phyloP scores from a whole-genome alignment of 2,888 invertebrate genomes.

The Athalia cordata region DNA sequence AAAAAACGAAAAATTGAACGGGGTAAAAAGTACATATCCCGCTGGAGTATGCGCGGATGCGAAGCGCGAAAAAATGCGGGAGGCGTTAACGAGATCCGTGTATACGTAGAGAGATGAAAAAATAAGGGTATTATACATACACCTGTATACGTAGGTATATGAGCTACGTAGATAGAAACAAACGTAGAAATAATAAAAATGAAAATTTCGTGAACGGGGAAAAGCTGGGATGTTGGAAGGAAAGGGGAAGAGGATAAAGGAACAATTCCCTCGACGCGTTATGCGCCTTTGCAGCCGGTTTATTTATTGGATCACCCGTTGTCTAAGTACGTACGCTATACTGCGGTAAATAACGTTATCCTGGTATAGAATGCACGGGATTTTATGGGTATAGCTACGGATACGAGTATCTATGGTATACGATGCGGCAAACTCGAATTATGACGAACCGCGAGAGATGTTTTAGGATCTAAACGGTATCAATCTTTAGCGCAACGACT shows the following conservation, averaged over 20 bases:
- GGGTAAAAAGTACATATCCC: background rate
- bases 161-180: background rate
- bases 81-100: too few species aligned
- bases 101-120: too few species aligned
- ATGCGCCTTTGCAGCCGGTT: conserved; percentile 31
- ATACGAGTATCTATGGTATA: background rate
- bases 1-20: background rate
- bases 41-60: too few species aligned
- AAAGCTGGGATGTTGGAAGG: background rate
- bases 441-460: conserved; percentile 3
- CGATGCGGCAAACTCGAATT: background rate
- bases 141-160: too few species aligned
- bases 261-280: conserved; percentile 20
- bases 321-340: conserved; percentile 48
- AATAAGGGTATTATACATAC: too few species aligned
- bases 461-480: conserved; percentile 56
- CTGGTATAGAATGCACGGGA: too few species aligned
- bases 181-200: background rate
- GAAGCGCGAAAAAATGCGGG: too few species aligned
- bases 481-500: conserved; percentile 60
- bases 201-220: background rate
- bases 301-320: conserved; percentile 56
- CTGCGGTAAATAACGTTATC: background rate
- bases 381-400: too few species aligned
- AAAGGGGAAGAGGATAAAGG: background rate